Conservation (phyloP, 1,140 invertebrate genomes). For the Pollicipes pollicipes region DNA sequence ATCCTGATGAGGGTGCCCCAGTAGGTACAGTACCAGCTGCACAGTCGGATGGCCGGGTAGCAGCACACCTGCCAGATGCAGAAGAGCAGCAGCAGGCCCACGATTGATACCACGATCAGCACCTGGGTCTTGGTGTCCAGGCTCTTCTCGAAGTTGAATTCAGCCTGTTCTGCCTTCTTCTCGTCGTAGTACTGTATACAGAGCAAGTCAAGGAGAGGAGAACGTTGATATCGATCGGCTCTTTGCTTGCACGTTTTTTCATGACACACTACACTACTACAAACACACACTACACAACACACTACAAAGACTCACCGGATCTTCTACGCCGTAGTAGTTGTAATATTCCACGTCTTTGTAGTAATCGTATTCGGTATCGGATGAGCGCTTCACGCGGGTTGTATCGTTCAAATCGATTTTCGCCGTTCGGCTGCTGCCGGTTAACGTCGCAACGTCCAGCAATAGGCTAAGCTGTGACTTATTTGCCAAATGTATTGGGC, state of each 20-base stretch:
- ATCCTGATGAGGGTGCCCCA: neutral
- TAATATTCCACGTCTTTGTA: neutral
- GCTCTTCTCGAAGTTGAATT: neutral
- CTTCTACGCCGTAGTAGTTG: conserved; percentile 1
- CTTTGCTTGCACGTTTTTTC: too few relatives aligned
- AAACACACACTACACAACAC: too few relatives aligned
- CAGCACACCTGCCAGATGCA: neutral
- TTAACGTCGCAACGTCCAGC: neutral
- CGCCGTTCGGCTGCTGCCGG: neutral
- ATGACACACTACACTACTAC: too few relatives aligned
- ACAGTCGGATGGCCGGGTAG: neutral
- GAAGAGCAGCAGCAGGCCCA: neutral
- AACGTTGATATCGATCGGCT: too few relatives aligned
- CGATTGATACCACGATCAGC: neutral
- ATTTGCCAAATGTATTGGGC: neutral
- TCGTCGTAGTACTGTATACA: neutral
- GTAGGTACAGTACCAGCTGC: conserved; percentile 5
- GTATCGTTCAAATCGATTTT: neutral
- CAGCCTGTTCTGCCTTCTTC: neutral
- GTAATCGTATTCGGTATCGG: neutral
- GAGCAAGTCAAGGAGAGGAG: too few relatives aligned
- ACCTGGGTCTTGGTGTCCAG: neutral
- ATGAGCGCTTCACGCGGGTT: neutral
- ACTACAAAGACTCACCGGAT: neutral
- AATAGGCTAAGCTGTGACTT: neutral